Conservation (phyloP, 2,888 invertebrate species). For the Epiblema foenella region DNA sequence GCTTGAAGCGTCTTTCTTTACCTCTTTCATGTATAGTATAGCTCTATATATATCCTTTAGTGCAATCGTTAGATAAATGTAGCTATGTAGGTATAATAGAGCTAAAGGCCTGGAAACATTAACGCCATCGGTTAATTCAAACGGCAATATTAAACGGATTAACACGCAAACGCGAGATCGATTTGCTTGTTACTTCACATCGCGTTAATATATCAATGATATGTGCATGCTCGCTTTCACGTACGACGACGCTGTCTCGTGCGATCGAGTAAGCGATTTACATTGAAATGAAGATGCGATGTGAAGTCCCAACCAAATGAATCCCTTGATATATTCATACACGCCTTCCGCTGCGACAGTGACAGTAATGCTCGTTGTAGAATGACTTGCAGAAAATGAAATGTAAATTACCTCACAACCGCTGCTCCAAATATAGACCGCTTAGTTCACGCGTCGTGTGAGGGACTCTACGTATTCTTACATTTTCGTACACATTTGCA, state of each 20-base stretch:
- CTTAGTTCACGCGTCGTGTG: constrained; percentile 57
- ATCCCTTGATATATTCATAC: constrained; percentile 2
- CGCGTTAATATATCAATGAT: not conserved
- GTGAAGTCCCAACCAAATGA: not conserved
- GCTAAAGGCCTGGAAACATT: constrained; percentile 3
- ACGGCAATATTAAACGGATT: constrained; percentile 25
- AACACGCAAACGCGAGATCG: constrained; percentile 9
- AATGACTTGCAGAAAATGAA: constrained; percentile 35
- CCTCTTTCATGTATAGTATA: not conserved
- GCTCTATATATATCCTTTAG: not conserved
- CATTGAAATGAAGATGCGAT: not conserved
- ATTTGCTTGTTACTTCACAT: not conserved
- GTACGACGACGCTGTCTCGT: not conserved
- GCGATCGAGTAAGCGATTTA: not conserved
- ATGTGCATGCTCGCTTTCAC: not conserved
- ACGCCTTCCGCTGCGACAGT: constrained; percentile 3
- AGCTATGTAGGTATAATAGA: not conserved
- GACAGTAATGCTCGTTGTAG: constrained; percentile 28
- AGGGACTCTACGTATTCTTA: constrained; percentile 10
- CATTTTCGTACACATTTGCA: constrained; percentile 9
- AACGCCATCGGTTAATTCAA: constrained; percentile 5
- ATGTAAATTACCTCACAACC: constrained; percentile 51
- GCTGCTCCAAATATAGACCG: constrained; percentile 60
- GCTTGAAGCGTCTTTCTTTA: not conserved
- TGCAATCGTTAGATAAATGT: not conserved